Conservation (phyloP, 2,113 vertebrate species). For the Mobula hypostoma region DNA sequence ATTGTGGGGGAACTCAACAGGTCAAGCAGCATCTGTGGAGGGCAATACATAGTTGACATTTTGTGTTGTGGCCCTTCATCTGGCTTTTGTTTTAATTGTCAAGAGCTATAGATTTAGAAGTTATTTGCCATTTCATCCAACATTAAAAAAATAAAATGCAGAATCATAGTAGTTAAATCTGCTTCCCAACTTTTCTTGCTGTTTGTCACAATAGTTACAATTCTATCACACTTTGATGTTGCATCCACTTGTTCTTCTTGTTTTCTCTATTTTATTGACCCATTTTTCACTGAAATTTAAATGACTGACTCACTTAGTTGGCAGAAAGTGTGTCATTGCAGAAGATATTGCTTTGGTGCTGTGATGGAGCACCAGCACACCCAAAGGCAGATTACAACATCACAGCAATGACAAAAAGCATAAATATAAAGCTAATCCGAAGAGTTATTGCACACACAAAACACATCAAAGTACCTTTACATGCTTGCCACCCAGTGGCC, state of each 20-base stretch:
- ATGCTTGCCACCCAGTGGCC: conserved; percentile 13
- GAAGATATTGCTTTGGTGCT: conserved; percentile 15
- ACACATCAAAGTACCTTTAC: conserved; percentile 20
- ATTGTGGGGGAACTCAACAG: no score
- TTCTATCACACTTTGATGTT: background rate
- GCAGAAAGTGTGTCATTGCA: background rate
- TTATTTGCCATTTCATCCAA: background rate
- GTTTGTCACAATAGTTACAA: no score
- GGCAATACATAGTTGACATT: no score
- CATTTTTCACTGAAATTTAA: conserved; percentile 22
- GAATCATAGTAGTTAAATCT: background rate
- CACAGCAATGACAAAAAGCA: background rate
- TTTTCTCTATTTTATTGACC: conserved; percentile 8
- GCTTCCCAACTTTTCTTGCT: background rate
- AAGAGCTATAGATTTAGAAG: background rate
- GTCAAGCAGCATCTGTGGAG: no score
- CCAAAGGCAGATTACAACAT: conserved; percentile 29
- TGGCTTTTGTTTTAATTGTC: background rate
- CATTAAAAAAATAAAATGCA: background rate
- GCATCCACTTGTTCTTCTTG: background rate
- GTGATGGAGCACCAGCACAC: conserved; percentile 17
- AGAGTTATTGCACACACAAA: background rate
- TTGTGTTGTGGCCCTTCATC: no score
- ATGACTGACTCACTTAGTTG: conserved; percentile 13
- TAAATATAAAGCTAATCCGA: conserved; percentile 15